Evolutionary conservation across 2,888 invertebrate genomes (phyloP).

Genomic region (Dolichomitus sp.): DNA sequence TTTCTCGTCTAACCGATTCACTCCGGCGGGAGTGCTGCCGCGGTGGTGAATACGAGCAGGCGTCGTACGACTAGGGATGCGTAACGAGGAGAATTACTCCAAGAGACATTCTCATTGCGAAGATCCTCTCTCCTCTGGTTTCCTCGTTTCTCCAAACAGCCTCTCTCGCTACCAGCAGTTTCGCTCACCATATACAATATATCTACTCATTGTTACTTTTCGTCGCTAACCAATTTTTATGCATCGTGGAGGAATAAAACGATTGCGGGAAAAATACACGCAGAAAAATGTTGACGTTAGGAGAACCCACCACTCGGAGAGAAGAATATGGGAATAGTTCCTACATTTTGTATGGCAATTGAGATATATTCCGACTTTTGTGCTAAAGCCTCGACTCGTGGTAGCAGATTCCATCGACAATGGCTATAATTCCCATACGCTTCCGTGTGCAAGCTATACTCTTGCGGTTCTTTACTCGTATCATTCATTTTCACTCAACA

Average conservation of each 20-base stretch:
- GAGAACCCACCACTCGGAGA: no score
- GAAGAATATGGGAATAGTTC: no score
- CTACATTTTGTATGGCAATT: no score
- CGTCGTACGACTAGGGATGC: constrained; percentile 14
- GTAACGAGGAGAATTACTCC: constrained; percentile 54
- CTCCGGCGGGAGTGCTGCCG: constrained; percentile 55
- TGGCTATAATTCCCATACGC: no score
- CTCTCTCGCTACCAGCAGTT: not conserved
- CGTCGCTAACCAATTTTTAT: not conserved
- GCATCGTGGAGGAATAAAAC: not conserved
- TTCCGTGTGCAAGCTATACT: no score
- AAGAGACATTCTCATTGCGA: constrained; percentile 20
- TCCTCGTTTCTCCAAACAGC: not conserved
- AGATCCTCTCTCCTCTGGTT: not conserved
- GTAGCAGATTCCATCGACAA: no score
- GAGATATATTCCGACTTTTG: no score
- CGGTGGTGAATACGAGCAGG: constrained; percentile 60
- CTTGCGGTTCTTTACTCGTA: no score
- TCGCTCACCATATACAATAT: not conserved
- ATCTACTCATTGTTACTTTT: not conserved
- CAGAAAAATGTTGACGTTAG: no score
- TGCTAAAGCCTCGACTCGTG: no score
- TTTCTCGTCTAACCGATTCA: constrained; percentile 22
- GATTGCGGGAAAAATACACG: not conserved
- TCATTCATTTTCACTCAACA: no score